Conservation (phyloP, 2,797 vertebrate genomes). For the Clarias laeviceps region DNA sequence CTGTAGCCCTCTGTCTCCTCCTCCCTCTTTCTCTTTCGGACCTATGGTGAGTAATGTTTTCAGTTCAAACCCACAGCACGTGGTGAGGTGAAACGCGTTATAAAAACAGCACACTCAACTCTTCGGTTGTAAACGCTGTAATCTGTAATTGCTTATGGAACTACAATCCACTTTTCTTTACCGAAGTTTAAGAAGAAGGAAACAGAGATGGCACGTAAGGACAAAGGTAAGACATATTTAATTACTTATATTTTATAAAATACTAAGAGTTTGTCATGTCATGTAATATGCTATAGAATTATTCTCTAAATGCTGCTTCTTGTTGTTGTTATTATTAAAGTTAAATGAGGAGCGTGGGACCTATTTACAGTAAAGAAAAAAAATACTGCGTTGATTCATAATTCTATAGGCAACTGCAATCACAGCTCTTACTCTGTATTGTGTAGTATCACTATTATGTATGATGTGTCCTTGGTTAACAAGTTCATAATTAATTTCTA, state of each 20-base stretch:
- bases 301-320: too few species aligned
- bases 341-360: background rate
- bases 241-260: too few species aligned
- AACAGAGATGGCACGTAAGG: background rate
- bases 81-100: conserved; percentile 4
- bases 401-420: background rate
- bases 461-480: background rate
- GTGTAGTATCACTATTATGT: too few species aligned
- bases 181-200: background rate
- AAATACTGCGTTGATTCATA: background rate
- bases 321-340: background rate
- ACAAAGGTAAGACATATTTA: conserved; percentile 1
- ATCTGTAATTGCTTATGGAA: background rate
- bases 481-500: background rate
- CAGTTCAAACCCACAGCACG: conserved; percentile 43
- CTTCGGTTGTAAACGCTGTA: background rate
- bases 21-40: background rate
- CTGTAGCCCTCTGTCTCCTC: background rate
- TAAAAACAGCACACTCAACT: conserved; percentile 16
- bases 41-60: conserved; percentile 42
- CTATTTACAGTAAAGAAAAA: background rate
- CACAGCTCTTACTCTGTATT: background rate
- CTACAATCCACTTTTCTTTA: background rate
- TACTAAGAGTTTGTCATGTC: background rate
- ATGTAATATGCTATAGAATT: background rate